A percentile compares a stretch with the other conserved stretches of the same genome.
Conservation (phyloP, 2,113 vertebrate genomes). For the Clarias macrocephalus region DNA sequence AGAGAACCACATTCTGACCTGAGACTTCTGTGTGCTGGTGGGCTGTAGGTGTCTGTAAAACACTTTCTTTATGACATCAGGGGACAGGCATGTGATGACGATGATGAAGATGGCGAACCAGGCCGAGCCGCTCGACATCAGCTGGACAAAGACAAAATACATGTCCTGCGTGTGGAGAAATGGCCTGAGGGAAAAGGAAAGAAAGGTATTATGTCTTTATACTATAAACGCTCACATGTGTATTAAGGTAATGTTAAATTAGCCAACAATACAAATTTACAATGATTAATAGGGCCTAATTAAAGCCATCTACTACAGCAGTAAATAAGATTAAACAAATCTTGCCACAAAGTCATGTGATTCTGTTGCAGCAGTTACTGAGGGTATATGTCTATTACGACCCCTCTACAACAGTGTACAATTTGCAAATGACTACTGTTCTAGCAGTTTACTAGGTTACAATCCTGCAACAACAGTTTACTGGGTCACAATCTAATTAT, state of each 20-base stretch:
- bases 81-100: slow-evolving; percentile 85
- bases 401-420: no score
- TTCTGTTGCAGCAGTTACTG: neutral
- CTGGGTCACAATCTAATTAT: neutral
- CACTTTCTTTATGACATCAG: slow-evolving; percentile 94
- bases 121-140: slow-evolving; percentile 93
- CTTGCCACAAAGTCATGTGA: neutral
- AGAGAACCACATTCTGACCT: slow-evolving; percentile 74
- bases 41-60: slow-evolving; percentile 88
- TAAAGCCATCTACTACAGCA: neutral
- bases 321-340: neutral
- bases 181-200: slow-evolving; percentile 76
- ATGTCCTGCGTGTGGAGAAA: slow-evolving; percentile 96
- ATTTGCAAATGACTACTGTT: no score
- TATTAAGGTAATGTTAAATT: neutral
- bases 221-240: neutral
- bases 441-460: neutral
- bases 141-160: slow-evolving; percentile 96
- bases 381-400: neutral
- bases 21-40: slow-evolving; percentile 92
- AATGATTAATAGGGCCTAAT: neutral
- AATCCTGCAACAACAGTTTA: neutral
- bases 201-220: neutral
- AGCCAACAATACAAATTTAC: neutral
- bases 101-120: slow-evolving; percentile 98